These are phyloP conservation scores for Porphyrio hochstetteri DNA, from an alignment of 2,113 vertebrate genomes.

Conservation along the genomic window DNA sequence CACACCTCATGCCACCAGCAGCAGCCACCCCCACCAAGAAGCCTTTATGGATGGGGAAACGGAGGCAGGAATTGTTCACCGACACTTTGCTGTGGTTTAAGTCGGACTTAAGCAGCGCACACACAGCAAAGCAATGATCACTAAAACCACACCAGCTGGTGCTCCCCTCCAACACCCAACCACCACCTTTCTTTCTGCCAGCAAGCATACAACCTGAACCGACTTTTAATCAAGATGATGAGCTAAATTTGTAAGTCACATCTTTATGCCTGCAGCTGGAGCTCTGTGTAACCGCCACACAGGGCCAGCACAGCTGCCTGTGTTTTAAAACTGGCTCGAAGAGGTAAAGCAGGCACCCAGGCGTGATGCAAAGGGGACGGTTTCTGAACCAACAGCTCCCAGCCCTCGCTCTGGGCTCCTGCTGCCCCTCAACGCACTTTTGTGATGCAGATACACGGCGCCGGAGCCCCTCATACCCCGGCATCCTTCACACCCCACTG, in stretches of 20 bases:
- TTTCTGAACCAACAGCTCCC: background rate
- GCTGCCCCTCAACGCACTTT: background rate
- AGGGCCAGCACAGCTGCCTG: background rate
- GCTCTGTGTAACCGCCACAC: background rate
- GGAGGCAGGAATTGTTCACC: background rate
- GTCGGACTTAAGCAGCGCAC: background rate
- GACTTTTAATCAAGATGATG: background rate
- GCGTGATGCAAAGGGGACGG: background rate
- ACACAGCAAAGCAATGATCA: background rate
- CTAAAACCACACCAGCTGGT: background rate
- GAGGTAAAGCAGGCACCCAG: background rate
- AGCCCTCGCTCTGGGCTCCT: rapidly evolving
- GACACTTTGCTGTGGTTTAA: background rate
- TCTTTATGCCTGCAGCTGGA: too few species aligned
- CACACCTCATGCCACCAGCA: background rate
- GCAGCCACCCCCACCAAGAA: background rate
- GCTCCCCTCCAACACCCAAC: background rate
- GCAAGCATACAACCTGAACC: background rate
- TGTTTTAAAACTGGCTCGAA: background rate
- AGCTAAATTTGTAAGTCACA: background rate
- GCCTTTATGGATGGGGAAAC: background rate
- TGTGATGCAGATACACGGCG: rapidly evolving
- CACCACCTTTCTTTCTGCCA: background rate
- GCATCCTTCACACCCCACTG: background rate
- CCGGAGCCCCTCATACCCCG: rapidly evolving